phyloP scores from a whole-genome alignment of 2,888 invertebrate genomes.

The Xanthorhoe designata region DNA sequence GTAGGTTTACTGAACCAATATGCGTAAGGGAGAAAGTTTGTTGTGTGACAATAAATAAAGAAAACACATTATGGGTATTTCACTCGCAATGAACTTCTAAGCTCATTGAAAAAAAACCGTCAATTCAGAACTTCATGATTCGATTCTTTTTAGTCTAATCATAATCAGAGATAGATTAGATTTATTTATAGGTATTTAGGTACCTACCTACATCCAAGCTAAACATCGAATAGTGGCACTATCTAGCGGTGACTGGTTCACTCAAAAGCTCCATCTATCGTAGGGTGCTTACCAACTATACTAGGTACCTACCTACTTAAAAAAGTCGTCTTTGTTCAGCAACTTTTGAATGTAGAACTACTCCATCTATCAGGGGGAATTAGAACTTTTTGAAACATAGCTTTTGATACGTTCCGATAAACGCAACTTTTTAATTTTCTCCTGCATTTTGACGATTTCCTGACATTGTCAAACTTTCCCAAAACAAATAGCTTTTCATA shows the following conservation, averaged over 20 bases:
- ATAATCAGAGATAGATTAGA: too few species aligned
- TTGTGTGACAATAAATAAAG: neutral
- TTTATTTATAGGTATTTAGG: neutral
- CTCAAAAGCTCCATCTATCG: conserved; percentile 2
- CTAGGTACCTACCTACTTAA: too few species aligned
- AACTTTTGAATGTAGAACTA: neutral
- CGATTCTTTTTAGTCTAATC: too few species aligned
- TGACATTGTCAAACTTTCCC: conserved; percentile 13
- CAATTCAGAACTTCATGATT: too few species aligned
- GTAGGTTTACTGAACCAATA: too few species aligned
- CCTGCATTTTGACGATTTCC: neutral
- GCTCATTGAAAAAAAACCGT: too few species aligned
- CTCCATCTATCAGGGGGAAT: conserved; percentile 5
- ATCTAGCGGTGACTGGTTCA: neutral
- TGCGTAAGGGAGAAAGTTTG: too few species aligned
- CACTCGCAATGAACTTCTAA: neutral
- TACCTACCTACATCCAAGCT: neutral
- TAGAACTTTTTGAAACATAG: neutral
- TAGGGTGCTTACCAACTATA: neutral
- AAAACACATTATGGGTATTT: neutral
- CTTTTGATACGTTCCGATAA: neutral
- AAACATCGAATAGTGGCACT: too few species aligned
- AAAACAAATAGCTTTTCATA: conserved; percentile 24
- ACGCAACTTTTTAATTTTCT: neutral
- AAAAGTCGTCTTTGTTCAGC: too few species aligned